These are phyloP conservation scores for Mus caroli DNA, from an alignment of 2,797 vertebrate species.

Conservation along the genomic window DNA sequence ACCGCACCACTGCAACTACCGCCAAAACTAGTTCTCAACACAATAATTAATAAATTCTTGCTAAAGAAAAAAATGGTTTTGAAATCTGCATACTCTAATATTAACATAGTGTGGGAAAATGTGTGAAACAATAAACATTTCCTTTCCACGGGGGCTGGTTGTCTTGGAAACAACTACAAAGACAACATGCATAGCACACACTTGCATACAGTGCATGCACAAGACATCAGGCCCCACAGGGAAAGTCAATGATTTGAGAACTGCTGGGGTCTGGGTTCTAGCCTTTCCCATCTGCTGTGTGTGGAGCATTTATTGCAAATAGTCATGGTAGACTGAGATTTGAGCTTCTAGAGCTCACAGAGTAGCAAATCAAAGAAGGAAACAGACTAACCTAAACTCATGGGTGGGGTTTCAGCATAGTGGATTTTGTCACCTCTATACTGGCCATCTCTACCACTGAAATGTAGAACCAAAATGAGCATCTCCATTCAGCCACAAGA, in stretches of 20 bases:
- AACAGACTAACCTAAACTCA: neutral
- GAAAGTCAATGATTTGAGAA: neutral
- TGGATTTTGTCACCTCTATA: neutral
- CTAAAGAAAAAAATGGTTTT: neutral
- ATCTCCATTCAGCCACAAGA: neutral
- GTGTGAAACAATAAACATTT: neutral
- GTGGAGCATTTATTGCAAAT: neutral
- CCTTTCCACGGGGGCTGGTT: neutral
- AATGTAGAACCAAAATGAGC: neutral
- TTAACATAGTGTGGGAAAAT: neutral
- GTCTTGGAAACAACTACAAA: neutral
- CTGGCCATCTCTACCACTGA: neutral
- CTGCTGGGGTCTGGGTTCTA: fast-evolving
- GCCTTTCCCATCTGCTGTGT: neutral
- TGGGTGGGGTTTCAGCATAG: neutral
- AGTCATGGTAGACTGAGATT: too few species aligned
- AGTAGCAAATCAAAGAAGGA: neutral
- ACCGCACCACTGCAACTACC: neutral
- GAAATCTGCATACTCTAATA: neutral
- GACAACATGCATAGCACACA: too few species aligned
- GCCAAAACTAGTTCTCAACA: neutral
- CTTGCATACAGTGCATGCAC: neutral
- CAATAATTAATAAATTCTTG: neutral
- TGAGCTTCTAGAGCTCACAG: neutral
- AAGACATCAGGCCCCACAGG: neutral